Evolutionary conservation across 2,113 vertebrate genomes (phyloP), one percentile per base, ranked within the genome.

Genomic region (Tragulus kanchil): DNA sequence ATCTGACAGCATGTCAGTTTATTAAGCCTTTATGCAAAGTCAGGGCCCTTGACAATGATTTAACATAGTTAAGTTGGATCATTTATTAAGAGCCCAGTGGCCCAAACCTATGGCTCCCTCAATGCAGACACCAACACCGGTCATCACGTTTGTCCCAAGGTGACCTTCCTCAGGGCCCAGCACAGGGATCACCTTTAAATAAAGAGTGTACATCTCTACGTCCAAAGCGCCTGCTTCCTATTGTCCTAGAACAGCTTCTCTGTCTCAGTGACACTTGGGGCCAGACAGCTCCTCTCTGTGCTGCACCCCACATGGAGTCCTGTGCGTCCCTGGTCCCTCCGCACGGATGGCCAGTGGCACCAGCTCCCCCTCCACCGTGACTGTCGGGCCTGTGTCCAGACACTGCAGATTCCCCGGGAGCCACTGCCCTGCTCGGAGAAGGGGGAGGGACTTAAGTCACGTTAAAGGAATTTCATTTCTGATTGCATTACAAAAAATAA

Each of bases 11-110:
- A 97, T 56, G 90, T 77, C 89, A 89, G 96, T 85, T 64, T 96
- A 84, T 96, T 97, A 96, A 97, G 94, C 87, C 64, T 93, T 94
- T 93, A 75, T 83, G 69, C 89, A 89, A 97, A 96, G 96, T 89
- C 95, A 89, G 56, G 65, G 48, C 25, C 62, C 58, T 87, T 84
- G 59, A 90, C 50, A 77, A 45, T 85, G 92, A 94, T 75, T 95
- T 92, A 90, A 96, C 79, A 84, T 23, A 89, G 69, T 52, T 62
- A 95, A 93, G 93, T n/a, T 65, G 58, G 54, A 62, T 81, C 65
- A 36, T 48, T 67, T 84, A 84, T 81, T 81, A 86, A 79, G 42
- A 85, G 62, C 48, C 62, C 25, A 45, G 62, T 48, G 54, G 90
- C 82, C 75, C 52, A 59, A 93, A 67, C 31, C 54, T 0, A 3